A percentile compares a stretch with the other conserved stretches of the same genome.
phyloP scores from a whole-genome alignment of 2,113 vertebrate species.

The Mobula hypostoma region DNA sequence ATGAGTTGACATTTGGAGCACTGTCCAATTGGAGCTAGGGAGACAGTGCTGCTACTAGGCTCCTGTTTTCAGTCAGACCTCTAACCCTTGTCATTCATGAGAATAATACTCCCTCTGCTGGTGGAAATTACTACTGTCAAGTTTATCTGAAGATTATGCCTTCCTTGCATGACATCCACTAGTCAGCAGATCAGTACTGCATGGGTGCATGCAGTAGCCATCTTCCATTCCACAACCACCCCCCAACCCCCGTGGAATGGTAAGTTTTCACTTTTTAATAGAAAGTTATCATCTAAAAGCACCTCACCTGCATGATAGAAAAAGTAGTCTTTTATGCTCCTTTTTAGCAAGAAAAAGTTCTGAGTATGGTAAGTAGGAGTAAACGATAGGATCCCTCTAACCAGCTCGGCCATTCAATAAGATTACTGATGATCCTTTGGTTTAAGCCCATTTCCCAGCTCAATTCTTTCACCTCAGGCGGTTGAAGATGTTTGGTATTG shows the following conservation, averaged over 20 bases:
- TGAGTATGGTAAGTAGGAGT: neutral
- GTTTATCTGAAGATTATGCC: neutral
- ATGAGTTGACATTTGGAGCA: neutral
- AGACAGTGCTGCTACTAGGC: neutral
- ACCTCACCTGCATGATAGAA: neutral
- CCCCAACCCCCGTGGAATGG: neutral
- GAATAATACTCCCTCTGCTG: neutral
- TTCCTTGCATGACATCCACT: neutral
- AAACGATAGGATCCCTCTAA: no score
- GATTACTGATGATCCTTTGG: no score
- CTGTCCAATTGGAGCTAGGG: neutral
- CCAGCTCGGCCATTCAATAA: no score
- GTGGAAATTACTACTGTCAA: neutral
- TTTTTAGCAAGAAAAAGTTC: neutral
- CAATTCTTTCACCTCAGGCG: no score
- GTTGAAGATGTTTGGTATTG: no score
- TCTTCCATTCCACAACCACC: neutral
- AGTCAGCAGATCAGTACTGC: neutral
- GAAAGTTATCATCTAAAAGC: neutral
- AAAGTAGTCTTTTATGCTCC: neutral
- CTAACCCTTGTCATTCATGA: neutral
- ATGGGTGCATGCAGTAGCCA: neutral
- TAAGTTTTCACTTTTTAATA: neutral
- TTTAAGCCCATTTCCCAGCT: no score
- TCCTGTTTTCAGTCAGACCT: neutral